Evolutionary conservation across 2,797 vertebrate genomes (phyloP).

Genomic region (Astyanax mexicanus): DNA sequence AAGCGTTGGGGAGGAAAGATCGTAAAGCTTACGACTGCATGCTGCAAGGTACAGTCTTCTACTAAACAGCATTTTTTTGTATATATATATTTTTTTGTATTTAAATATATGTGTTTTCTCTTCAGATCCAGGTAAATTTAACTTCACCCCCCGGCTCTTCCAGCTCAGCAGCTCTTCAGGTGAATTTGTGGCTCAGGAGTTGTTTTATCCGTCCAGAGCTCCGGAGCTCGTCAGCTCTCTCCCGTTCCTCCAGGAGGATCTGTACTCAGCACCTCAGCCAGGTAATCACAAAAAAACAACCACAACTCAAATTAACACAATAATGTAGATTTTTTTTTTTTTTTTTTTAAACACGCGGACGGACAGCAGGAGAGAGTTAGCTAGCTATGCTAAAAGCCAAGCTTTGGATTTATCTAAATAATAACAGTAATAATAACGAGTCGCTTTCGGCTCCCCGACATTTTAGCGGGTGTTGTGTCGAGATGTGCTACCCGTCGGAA

Average conservation of each 20-base stretch:
- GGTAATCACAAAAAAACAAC: conserved; percentile 80
- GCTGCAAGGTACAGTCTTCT: conserved; percentile 88
- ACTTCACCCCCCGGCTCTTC: conserved; percentile 96
- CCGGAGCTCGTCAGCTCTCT: conserved; percentile 89
- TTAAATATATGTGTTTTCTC: neutral
- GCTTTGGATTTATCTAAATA: too few relatives aligned
- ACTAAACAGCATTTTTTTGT: neutral
- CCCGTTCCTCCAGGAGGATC: conserved; percentile 96
- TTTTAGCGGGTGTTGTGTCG: too few relatives aligned
- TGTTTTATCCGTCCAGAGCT: conserved; percentile 87
- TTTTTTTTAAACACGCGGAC: too few relatives aligned
- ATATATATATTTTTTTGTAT: neutral
- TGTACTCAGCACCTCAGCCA: conserved; percentile 91
- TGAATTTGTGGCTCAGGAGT: conserved; percentile 90
- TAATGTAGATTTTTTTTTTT: too few relatives aligned
- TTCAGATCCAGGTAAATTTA: conserved; percentile 96
- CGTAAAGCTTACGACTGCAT: conserved; percentile 98
- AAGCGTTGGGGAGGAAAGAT: conserved; percentile 92
- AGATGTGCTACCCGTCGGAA: too few relatives aligned
- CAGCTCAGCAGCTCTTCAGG: conserved; percentile 95
- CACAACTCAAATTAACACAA: too few relatives aligned
- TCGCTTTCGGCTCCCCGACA: too few relatives aligned
- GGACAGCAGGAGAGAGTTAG: too few relatives aligned
- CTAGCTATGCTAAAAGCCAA: too few relatives aligned
- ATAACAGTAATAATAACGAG: too few relatives aligned